Conservation (phyloP, 2,888 invertebrate species). For the Malthinus flaveolus region DNA sequence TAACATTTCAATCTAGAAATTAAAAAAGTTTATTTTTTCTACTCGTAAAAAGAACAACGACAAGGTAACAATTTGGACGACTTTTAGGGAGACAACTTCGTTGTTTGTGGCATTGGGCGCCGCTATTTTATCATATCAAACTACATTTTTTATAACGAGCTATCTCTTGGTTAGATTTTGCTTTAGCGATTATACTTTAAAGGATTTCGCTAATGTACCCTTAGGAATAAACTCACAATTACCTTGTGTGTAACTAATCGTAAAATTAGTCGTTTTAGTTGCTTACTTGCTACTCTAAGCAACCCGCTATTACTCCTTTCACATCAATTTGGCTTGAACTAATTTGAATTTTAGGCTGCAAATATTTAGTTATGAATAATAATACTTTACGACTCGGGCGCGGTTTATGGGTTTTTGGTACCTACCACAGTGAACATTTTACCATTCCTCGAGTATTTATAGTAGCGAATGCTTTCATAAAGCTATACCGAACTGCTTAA, state of each 20-base stretch:
- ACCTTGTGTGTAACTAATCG: constrained; percentile 21
- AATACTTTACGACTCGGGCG: constrained; percentile 14
- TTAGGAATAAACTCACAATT: constrained; percentile 19
- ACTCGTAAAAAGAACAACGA: no score
- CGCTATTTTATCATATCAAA: no score
- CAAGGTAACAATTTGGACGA: no score
- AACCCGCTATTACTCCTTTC: constrained; percentile 14
- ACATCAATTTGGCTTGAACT: constrained; percentile 18
- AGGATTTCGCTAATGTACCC: constrained; percentile 20
- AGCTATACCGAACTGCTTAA: background rate
- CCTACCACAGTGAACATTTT: constrained; percentile 10
- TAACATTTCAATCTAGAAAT: no score
- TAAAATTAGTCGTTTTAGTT: constrained; percentile 21
- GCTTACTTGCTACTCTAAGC: constrained; percentile 12
- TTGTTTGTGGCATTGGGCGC: no score
- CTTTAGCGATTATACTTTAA: constrained; percentile 16
- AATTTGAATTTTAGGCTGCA: constrained; percentile 15
- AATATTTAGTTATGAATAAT: constrained; percentile 21
- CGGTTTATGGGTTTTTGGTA: constrained; percentile 14
- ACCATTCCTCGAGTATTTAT: background rate
- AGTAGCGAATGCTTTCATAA: background rate
- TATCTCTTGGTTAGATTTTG: constrained; percentile 6
- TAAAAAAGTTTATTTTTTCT: no score
- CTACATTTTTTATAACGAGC: no score
- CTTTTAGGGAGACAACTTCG: no score